Conservation (phyloP, 2,113 vertebrate genomes). For the Callionymus lyra region DNA sequence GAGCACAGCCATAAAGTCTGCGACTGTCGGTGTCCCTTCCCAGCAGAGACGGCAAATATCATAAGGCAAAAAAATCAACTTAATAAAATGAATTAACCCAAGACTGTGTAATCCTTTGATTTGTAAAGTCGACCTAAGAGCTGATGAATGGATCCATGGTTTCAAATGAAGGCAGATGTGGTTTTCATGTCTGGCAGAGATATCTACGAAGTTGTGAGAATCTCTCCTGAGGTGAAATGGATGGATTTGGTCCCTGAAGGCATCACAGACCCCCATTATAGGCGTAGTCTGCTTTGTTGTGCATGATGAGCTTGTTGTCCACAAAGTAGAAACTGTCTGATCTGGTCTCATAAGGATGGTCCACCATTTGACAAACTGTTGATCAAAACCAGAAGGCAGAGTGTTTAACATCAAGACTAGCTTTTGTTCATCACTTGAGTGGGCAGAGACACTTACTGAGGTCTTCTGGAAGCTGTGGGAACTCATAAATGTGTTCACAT, state of each 20-base stretch:
- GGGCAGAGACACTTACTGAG: slow-evolving; percentile 74
- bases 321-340: slow-evolving; percentile 99
- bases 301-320: slow-evolving; percentile 98
- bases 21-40: slow-evolving; percentile 36
- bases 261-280: slow-evolving; percentile 90
- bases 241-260: slow-evolving; percentile 17
- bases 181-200: slow-evolving; percentile 15
- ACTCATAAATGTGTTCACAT: slow-evolving; percentile 97
- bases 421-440: background rate
- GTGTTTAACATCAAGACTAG: background rate
- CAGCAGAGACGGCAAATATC: slow-evolving; percentile 48
- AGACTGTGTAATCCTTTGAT: too few relatives aligned
- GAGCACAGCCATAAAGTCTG: slow-evolving; percentile 4
- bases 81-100: too few relatives aligned
- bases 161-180: slow-evolving; percentile 33
- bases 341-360: slow-evolving; percentile 88
- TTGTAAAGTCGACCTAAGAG: slow-evolving; percentile 12
- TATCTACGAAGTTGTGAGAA: slow-evolving; percentile 10
- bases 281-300: slow-evolving; percentile 98
- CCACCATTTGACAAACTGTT: slow-evolving; percentile 90
- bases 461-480: slow-evolving; percentile 92
- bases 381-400: background rate
- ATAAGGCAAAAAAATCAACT: slow-evolving; percentile 34
- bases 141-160: slow-evolving; percentile 19
- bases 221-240: slow-evolving; percentile 17